Base-by-base conservation (phyloP, 2,113 vertebrate genomes). In the Calyptomena viridis region DNA sequence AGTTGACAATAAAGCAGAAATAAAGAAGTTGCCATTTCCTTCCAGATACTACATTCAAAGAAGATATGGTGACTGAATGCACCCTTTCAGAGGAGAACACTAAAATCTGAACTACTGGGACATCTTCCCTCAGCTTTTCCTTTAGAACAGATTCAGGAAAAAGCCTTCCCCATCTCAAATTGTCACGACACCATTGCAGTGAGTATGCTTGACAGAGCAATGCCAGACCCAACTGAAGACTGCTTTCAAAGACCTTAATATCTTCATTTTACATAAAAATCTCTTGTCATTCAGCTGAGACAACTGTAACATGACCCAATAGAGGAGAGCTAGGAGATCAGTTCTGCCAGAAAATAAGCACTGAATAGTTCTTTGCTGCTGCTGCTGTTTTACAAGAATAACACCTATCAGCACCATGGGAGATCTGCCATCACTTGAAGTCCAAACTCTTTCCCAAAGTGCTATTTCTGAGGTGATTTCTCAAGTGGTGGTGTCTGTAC, bases 401-500 rank as follows among this genome's bases (percentile, higher is more conserved):
- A 75, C 25, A 77, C 33, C 64, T 59, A 47, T 11, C 56, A 75
- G 73, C 1, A 0, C 22, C 25, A 47, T 0, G 1, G 52, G 42
- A 84, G 39, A 64, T 84, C 56, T 81, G 39, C 27, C 59, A 75
- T 25, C 47, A 37, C 55, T 58, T 47, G 39, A 55, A 93, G 64
- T n/a, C 60, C 39, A 66, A 79, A 72, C 39, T 69, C 42, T 77
- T 80, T 47, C 68, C 68, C 9, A 2, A 69, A 84, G 30, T 67
- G 50, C 25, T 94, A 14, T 85, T 93, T 81, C 80, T 89, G 73
- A 91, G 77, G 39, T 40, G 53, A 78, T 96, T 84, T 87, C 87
- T 91, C 90, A 82, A 63, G 58, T 22, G 17, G 10, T 89, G 39
- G 22, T 78, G 30, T 82, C 77, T 84, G 46, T 71, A 71, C 37